These are phyloP conservation scores for Oreotrochilus melanogaster DNA, from an alignment of 2,113 vertebrate species.

Conservation along the genomic window DNA sequence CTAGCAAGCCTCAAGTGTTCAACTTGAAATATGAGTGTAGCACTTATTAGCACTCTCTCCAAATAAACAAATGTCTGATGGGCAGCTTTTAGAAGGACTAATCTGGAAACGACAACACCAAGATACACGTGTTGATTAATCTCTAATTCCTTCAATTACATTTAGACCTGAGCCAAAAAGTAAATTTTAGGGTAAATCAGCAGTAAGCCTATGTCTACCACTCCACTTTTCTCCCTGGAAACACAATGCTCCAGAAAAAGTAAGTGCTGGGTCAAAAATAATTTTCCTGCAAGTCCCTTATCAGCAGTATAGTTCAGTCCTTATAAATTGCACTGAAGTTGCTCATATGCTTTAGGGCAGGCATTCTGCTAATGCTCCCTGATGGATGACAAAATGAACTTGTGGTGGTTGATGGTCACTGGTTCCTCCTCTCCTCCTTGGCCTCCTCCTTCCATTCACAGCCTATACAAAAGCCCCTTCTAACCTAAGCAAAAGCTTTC, in stretches of 20 bases:
- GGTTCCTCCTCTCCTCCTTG: not conserved
- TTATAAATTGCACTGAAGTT: not conserved
- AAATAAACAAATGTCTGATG: not conserved
- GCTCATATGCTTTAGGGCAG: not conserved
- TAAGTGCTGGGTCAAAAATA: not conserved
- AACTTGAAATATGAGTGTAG: not conserved
- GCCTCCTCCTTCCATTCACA: not conserved
- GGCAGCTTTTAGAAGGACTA: not conserved
- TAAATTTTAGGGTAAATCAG: not conserved
- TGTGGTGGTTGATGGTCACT: rapidly evolving
- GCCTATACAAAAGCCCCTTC: not conserved
- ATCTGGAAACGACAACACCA: not conserved
- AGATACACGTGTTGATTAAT: not conserved
- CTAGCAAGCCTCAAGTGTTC: not conserved
- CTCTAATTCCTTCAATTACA: not conserved
- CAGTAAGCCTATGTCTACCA: not conserved
- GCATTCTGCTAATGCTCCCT: not conserved
- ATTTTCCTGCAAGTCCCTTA: not conserved
- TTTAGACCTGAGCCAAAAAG: not conserved
- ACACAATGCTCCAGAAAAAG: not conserved
- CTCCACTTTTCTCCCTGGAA: not conserved
- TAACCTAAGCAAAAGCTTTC: not conserved
- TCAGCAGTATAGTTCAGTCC: not conserved
- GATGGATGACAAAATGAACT: not conserved
- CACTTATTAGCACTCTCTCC: not conserved